A percentile compares a stretch with the other conserved stretches of the same genome.
Conservation (phyloP, 2,888 invertebrate genomes). For the Melinaea menophilus region DNA sequence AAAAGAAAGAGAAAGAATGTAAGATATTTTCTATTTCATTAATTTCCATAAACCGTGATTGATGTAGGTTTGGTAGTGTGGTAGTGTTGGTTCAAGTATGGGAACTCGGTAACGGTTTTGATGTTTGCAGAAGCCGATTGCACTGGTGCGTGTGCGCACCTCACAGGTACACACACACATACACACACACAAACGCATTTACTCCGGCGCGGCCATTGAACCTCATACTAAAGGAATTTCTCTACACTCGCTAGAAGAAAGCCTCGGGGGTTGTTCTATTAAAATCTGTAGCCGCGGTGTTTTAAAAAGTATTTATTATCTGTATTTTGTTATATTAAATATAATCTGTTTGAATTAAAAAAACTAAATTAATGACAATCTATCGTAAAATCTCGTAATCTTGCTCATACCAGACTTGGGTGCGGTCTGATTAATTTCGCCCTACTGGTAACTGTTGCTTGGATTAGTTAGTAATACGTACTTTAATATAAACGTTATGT, state of each 20-base stretch:
- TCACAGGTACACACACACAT: conserved; percentile 52
- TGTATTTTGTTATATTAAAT: too few relatives aligned
- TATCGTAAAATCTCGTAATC: conserved; percentile 51
- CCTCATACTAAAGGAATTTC: conserved; percentile 76
- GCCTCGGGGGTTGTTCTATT: conserved; percentile 2
- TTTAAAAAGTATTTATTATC: too few relatives aligned
- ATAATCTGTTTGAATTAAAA: too few relatives aligned
- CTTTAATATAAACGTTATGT: not conserved
- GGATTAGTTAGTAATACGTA: conserved; percentile 5
- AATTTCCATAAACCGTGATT: conserved; percentile 22
- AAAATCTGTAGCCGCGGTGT: not conserved
- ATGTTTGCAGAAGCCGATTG: conserved; percentile 67
- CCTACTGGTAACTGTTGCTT: too few relatives aligned
- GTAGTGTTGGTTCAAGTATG: conserved; percentile 56
- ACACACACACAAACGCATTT: conserved; percentile 58
- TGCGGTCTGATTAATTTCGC: conserved; percentile 44
- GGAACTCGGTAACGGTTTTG: conserved; percentile 70
- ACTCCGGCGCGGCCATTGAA: conserved; percentile 73
- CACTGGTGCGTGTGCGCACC: conserved; percentile 63
- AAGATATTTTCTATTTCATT: not conserved
- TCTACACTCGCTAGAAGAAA: conserved; percentile 44
- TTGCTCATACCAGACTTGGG: conserved; percentile 60
- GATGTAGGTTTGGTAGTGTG: conserved; percentile 35
- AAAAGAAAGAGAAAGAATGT: too few relatives aligned
- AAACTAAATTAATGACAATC: not conserved